Evolutionary conservation across 2,888 invertebrate genomes (phyloP).

Genomic region (Tiliacea aurago): DNA sequence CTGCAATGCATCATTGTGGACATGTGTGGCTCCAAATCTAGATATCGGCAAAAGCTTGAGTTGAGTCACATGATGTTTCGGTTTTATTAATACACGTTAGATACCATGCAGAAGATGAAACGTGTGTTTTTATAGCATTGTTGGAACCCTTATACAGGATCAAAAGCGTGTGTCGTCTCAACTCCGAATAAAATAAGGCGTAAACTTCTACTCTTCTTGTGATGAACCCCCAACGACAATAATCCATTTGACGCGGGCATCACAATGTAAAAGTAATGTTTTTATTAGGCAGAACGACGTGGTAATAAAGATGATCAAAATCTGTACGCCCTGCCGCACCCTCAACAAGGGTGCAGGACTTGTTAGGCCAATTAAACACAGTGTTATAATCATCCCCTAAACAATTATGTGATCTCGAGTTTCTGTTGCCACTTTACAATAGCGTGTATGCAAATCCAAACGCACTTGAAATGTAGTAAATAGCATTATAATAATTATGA

Average conservation of each 20-base stretch:
- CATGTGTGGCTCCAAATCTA: slow-evolving; percentile 50
- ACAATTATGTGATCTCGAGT: slow-evolving; percentile 84
- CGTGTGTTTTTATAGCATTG: slow-evolving; percentile 51
- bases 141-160: slow-evolving; percentile 55
- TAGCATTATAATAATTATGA: slow-evolving; percentile 66
- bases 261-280: slow-evolving; percentile 57
- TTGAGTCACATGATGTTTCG: neutral
- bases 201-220: slow-evolving; percentile 28
- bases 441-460: slow-evolving; percentile 77
- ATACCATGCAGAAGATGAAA: slow-evolving; percentile 40
- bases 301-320: slow-evolving; percentile 71
- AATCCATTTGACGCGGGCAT: slow-evolving; percentile 45
- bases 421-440: slow-evolving; percentile 80
- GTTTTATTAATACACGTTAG: slow-evolving; percentile 40
- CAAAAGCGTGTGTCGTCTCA: slow-evolving; percentile 53
- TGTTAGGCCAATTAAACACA: slow-evolving; percentile 87
- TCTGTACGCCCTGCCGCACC: slow-evolving; percentile 74
- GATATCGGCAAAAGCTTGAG: slow-evolving; percentile 18
- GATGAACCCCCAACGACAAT: slow-evolving; percentile 21
- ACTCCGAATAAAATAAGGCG: slow-evolving; percentile 48
- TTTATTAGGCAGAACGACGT: slow-evolving; percentile 65
- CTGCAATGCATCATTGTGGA: slow-evolving; percentile 84
- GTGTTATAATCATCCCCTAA: slow-evolving; percentile 84
- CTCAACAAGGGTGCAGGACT: slow-evolving; percentile 79
- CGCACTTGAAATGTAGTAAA: slow-evolving; percentile 70